A percentile compares a stretch with the other conserved stretches of the same genome.
phyloP scores from a whole-genome alignment of 53 echinoderm and acorn worm species.

The Pentamera pediparva region DNA sequence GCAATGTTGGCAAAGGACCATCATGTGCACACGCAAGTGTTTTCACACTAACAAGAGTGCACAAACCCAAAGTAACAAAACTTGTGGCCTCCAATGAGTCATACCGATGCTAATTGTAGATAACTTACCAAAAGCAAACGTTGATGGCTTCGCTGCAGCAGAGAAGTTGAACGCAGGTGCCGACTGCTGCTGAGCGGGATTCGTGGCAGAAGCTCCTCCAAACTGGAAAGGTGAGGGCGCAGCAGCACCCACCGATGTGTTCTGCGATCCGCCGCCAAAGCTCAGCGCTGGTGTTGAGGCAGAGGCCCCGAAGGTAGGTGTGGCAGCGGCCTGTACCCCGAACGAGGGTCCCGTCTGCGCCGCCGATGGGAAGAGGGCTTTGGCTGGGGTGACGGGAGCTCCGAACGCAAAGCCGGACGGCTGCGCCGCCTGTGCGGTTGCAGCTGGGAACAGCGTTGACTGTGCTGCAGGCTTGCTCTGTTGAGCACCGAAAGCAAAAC shows the following conservation, averaged over 20 bases:
- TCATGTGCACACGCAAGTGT: too few species aligned
- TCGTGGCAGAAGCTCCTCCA: background rate
- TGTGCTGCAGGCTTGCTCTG: slow-evolving; percentile 6
- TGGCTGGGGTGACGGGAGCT: background rate
- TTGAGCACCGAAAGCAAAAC: slow-evolving; percentile 1
- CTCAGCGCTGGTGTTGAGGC: slow-evolving; percentile 8
- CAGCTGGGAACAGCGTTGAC: background rate
- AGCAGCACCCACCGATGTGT: background rate
- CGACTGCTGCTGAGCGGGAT: background rate
- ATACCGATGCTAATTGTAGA: background rate
- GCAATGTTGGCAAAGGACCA: too few species aligned
- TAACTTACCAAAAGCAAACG: background rate
- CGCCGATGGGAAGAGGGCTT: background rate
- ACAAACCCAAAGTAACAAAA: too few species aligned
- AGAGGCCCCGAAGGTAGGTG: background rate
- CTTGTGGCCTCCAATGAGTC: too few species aligned
- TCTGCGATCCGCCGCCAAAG: background rate
- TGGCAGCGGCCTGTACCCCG: background rate
- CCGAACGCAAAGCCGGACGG: slow-evolving; percentile 1
- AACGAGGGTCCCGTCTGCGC: slow-evolving; percentile 7
- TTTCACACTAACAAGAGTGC: too few species aligned
- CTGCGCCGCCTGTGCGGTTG: slow-evolving; percentile 9
- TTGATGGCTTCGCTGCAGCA: background rate
- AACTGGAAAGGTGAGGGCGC: background rate
- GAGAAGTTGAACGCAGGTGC: slow-evolving; percentile 2